Evolutionary conservation across 2,888 invertebrate species (phyloP).

Genomic region (Cistogaster globosa): DNA sequence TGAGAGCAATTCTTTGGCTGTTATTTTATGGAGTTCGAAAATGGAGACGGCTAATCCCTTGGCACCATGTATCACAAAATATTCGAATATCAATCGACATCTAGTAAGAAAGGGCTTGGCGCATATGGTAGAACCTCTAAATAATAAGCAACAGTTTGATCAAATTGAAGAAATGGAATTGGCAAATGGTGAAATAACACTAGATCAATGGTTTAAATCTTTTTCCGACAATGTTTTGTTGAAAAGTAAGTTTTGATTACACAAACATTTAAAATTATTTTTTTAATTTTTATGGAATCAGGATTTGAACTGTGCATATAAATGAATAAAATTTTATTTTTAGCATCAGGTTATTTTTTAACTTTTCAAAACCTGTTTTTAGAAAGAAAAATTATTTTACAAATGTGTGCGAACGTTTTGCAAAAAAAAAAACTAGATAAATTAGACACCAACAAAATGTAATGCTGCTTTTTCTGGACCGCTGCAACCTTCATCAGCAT

Average conservation of each 20-base stretch:
- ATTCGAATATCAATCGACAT: slow-evolving; percentile 87
- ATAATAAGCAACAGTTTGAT: slow-evolving; percentile 73
- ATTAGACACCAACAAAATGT: no score
- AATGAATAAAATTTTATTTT: no score
- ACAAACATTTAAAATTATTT: background rate
- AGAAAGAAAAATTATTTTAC: no score
- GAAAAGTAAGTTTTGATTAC: slow-evolving; percentile 57
- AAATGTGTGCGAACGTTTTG: no score
- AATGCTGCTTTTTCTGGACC: no score
- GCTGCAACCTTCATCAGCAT: no score
- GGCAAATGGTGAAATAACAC: slow-evolving; percentile 73
- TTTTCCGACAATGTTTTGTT: slow-evolving; percentile 60
- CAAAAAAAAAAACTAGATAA: no score
- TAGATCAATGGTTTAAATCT: slow-evolving; percentile 74
- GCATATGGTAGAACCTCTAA: slow-evolving; percentile 78
- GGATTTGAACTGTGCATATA: no score
- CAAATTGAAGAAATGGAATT: slow-evolving; percentile 72
- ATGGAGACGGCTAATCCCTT: slow-evolving; percentile 86
- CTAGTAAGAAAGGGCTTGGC: slow-evolving; percentile 88
- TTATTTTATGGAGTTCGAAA: slow-evolving; percentile 87
- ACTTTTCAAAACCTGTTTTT: no score
- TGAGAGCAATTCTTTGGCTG: slow-evolving; percentile 83
- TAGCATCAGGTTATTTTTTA: no score
- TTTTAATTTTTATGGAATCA: background rate
- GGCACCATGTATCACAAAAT: slow-evolving; percentile 86